Percentiles rank a stretch among this genome's conserved stretches.
Evolutionary conservation across 2,888 invertebrate genomes (phyloP).

Genomic region (Xylota segnis): DNA sequence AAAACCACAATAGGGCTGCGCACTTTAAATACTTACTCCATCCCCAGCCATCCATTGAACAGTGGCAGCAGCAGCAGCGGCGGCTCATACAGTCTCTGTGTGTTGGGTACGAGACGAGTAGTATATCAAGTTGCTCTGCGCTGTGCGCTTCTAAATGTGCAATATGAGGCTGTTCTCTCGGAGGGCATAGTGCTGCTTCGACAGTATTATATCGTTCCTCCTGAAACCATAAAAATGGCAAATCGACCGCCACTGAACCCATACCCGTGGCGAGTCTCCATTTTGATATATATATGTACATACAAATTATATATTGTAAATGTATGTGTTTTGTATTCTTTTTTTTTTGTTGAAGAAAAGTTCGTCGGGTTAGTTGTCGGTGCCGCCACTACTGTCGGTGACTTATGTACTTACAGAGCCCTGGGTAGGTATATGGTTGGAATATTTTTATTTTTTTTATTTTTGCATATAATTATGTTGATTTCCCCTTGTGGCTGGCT

Average conservation of each 20-base stretch:
- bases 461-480: slow-evolving; percentile 75
- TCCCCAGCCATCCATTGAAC: too few relatives aligned
- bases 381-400: slow-evolving; percentile 55
- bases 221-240: slow-evolving; percentile 83
- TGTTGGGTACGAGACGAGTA: slow-evolving; percentile 31
- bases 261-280: slow-evolving; percentile 76
- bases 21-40: slow-evolving; percentile 68
- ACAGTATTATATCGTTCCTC: slow-evolving; percentile 77
- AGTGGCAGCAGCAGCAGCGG: slow-evolving; percentile 20
- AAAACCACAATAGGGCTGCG: slow-evolving; percentile 74
- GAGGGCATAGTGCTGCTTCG: slow-evolving; percentile 65
- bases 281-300: slow-evolving; percentile 25
- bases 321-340: slow-evolving; percentile 31
- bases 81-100: slow-evolving; percentile 45
- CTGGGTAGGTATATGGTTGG: slow-evolving; percentile 47
- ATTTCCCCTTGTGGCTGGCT: slow-evolving; percentile 69
- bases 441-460: slow-evolving; percentile 26
- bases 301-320: too few relatives aligned
- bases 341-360: slow-evolving; percentile 68
- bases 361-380: slow-evolving; percentile 60
- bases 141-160: slow-evolving; percentile 67
- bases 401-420: slow-evolving; percentile 45
- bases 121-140: slow-evolving; percentile 72
- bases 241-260: slow-evolving; percentile 80
- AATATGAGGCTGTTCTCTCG: slow-evolving; percentile 70